phyloP scores from a whole-genome alignment of 2,797 vertebrate genomes.

The Sebastes diploproa region DNA sequence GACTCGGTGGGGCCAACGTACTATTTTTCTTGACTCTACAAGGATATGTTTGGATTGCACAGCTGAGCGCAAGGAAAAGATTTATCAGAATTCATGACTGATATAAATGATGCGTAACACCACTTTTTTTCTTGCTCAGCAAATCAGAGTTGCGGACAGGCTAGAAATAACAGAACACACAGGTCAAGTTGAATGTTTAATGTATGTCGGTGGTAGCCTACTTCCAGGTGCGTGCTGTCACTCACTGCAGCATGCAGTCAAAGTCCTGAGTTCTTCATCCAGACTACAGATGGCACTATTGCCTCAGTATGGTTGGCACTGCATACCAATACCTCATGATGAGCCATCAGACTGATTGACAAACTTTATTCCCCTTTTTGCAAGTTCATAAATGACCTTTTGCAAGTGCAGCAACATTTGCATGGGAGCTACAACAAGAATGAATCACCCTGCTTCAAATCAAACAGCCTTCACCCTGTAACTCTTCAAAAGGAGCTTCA shows the following conservation, averaged over 20 bases:
- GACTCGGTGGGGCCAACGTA: not conserved
- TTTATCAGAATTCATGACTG: conserved; percentile 38
- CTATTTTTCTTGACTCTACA: conserved; percentile 44
- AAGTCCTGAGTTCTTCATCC: conserved; percentile 49
- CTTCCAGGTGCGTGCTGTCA: conserved; percentile 21
- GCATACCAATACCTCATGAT: conserved; percentile 24
- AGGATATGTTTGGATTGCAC: conserved; percentile 41
- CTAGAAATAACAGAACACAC: conserved; percentile 11
- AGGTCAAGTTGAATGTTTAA: conserved; percentile 1
- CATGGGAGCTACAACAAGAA: conserved; percentile 37
- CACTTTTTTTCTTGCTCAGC: not conserved
- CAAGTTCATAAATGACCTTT: conserved; percentile 66
- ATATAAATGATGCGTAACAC: conserved; percentile 15
- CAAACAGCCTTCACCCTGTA: conserved; percentile 51
- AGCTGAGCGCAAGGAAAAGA: conserved; percentile 28
- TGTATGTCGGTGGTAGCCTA: not conserved
- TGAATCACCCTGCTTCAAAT: conserved; percentile 38
- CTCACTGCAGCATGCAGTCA: conserved; percentile 2
- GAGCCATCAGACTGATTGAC: conserved; percentile 70
- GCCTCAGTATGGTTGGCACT: conserved; percentile 61
- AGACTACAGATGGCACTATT: conserved; percentile 87
- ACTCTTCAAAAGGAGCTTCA: conserved; percentile 63
- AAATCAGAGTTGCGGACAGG: conserved; percentile 34
- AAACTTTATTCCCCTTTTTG: conserved; percentile 62
- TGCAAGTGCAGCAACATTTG: conserved; percentile 49